Base-by-base conservation (phyloP, 2,888 invertebrate genomes). In the Nemapogon koenigi region DNA sequence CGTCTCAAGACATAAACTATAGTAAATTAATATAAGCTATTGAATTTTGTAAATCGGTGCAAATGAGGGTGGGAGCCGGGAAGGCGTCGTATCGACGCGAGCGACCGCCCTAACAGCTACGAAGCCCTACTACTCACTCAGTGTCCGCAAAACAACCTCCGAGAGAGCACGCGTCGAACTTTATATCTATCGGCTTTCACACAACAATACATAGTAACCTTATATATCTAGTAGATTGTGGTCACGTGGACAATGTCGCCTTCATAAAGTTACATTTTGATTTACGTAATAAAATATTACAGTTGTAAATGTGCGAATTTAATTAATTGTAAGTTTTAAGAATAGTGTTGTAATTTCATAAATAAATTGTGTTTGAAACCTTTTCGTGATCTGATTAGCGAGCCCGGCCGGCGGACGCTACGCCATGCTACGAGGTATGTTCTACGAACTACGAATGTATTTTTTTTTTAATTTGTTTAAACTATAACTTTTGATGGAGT, bases 81-180 rank as follows among this genome's bases (percentile, higher is more conserved):
- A 57, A 63, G 72, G 69, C 68, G 37, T 32, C 35, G 66, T 75
- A 76, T 76, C 67, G 76, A 75, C 76, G 76, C 64, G 68, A 73
- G 72, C 63, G 72, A 72, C 65, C 72, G 71, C 70, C 72, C 71
- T 64, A 59, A 60, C 69, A 59, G 59, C 52, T 51, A 54, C 47
- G 72, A 66, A 72, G 73, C 71, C 42, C 39, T 41, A 70, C 62
- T 65, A 65, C 38, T 22, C 30, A 35, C 25, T 16, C 31, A 15
- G 25, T 26, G 26, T 35, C 28, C 22, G 59, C 56, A 64, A n/a
- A n/a, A 62, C 57, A 59, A 58, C 53, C 57, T 55, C 26, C 26
- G 10, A 56, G 58, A 51, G 61, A 60, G 52, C 58, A 53, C 49
- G 26, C 16, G 15, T 26, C 13, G 16, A 13, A 11, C 35, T 35